Percentiles rank a stretch among this genome's conserved stretches.
phyloP scores from a whole-genome alignment of 2,888 invertebrate species.

The Hermodice carunculata region DNA sequence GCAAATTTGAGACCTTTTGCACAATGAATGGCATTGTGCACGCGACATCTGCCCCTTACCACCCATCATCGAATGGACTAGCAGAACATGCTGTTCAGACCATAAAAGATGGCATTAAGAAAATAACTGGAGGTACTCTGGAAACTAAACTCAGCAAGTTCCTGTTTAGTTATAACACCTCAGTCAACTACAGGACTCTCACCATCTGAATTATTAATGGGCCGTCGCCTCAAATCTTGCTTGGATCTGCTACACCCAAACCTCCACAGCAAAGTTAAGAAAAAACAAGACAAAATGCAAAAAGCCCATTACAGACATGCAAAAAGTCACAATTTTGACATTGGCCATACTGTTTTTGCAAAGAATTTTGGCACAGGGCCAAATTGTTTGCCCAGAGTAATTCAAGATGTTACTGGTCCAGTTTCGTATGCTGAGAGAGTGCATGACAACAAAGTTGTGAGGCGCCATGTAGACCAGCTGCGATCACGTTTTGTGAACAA shows the following conservation, averaged over 20 bases:
- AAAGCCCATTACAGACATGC: too few species aligned
- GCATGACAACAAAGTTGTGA: too few species aligned
- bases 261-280: too few species aligned
- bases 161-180: not conserved
- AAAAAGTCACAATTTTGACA: too few species aligned
- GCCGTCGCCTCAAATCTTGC: not conserved
- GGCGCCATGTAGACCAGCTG: too few species aligned
- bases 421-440: too few species aligned
- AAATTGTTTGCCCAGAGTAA: too few species aligned
- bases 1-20: conserved; percentile 37
- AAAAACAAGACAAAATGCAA: too few species aligned
- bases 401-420: too few species aligned
- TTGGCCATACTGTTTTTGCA: too few species aligned
- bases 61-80: conserved; percentile 7
- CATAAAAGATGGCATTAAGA: not conserved
- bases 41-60: not conserved
- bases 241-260: not conserved
- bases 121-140: not conserved
- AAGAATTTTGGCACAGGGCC: too few species aligned
- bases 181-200: not conserved
- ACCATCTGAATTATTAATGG: not conserved
- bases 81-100: not conserved
- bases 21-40: conserved; percentile 35
- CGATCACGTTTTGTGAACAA: too few species aligned
- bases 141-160: not conserved